Percentiles rank a stretch among this genome's conserved stretches.
phyloP scores from a whole-genome alignment of 1,140 invertebrate species.

The Drosophila ambigua region DNA sequence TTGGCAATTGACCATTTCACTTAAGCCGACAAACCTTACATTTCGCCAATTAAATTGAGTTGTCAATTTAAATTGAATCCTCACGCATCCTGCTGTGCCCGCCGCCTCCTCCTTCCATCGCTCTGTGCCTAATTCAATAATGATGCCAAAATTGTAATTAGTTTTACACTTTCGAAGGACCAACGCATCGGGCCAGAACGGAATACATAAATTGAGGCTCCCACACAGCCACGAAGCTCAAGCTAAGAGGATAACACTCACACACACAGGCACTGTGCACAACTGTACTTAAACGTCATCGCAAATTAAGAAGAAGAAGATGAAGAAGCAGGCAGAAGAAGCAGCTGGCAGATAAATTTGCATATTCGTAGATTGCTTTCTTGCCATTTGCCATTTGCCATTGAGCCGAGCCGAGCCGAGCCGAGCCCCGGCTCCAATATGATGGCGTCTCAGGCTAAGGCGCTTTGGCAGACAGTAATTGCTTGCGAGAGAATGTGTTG shows the following conservation, averaged over 20 bases:
- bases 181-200: background rate
- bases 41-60: slow-evolving; percentile 38
- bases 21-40: slow-evolving; percentile 10
- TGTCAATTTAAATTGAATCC: slow-evolving; percentile 15
- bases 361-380: slow-evolving; percentile 26
- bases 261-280: too few relatives aligned
- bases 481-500: slow-evolving; percentile 37
- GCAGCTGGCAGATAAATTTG: slow-evolving; percentile 22
- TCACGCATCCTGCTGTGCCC: too few relatives aligned
- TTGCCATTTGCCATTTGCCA: slow-evolving; percentile 29
- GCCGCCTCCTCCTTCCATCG: too few relatives aligned
- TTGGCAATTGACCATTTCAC: slow-evolving; percentile 10
- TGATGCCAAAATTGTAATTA: slow-evolving; percentile 46
- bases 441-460: slow-evolving; percentile 28
- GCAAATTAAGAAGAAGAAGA: background rate
- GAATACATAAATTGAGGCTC: slow-evolving; percentile 21
- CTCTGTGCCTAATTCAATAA: slow-evolving; percentile 34
- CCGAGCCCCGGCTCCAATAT: slow-evolving; percentile 5
- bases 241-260: too few relatives aligned
- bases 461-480: slow-evolving; percentile 52
- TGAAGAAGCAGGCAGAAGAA: background rate
- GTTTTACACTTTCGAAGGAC: slow-evolving; percentile 42
- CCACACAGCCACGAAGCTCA: too few relatives aligned
- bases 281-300: too few relatives aligned
- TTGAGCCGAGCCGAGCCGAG: slow-evolving; percentile 6